Base-by-base conservation (phyloP, 1,140 invertebrate species). In the Caligus rogercresseyi region DNA sequence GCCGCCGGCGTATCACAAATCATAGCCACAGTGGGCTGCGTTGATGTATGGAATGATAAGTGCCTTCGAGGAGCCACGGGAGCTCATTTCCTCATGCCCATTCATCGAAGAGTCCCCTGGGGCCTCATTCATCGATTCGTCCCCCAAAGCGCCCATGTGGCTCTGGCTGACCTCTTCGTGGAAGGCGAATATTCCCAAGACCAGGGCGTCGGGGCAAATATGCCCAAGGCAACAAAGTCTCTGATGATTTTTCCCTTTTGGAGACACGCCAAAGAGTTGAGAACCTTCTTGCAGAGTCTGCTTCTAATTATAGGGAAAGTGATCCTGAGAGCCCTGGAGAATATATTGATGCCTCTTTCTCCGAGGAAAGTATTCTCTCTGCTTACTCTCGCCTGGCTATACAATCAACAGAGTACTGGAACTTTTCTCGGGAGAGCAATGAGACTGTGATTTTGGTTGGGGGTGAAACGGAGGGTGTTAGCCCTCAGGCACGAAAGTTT, bases 391-490 rank as follows among this genome's bases (percentile, higher is more conserved):
- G 14, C 23, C 1, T 60, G 23, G 20, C 18, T 60, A 11, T 60
- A 19, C 19, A 21, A 2, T 21, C 54, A 3, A 60, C 16, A 25
- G 20, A 43, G 26, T 60, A 26, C 43, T 25, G 24, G 1, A 25
- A 25, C 16, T 60, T 60, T 18, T n/a, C 15, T 14, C 18, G n/a
- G 15, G 24, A 53, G 16, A 2, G 51, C 15, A 25, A 26, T 1
- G 57, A 25, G 16, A 26, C 25, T n/a, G 24, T 60, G 3, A n/a
- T 60, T 14, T 24, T 60, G 14, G 18, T 60, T 3, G 57, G 57
- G 11, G 57, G 57, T 26, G 57, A 60, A 60, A 60, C 57, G 4
- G 24, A 25, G 18, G 57, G 57, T 15, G 21, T 60, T 1, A 60
- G 57, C 16, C 7, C 7, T 2, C 2, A 26, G 25, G 23, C 57